A percentile compares a stretch with the other conserved stretches of the same genome.
Evolutionary conservation across 2,797 vertebrate genomes (phyloP).

Genomic region (Decapterus maruadsi): DNA sequence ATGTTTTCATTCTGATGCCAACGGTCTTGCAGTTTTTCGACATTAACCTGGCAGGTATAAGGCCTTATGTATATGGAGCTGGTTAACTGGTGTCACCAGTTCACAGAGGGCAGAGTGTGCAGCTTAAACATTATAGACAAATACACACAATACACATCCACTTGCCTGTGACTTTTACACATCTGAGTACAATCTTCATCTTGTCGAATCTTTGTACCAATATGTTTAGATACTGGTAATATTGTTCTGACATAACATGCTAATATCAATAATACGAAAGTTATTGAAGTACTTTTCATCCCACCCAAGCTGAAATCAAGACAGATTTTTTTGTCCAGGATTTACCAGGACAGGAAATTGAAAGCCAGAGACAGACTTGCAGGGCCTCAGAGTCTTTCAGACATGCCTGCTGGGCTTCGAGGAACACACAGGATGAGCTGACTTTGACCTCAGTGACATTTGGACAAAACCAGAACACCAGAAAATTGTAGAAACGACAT

Average conservation of each 20-base stretch:
- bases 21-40: constrained; percentile 49
- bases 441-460: constrained; percentile 55
- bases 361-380: constrained; percentile 60
- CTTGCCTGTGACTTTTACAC: not conserved
- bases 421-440: constrained; percentile 52
- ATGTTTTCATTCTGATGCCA: constrained; percentile 63
- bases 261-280: constrained; percentile 23
- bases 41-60: constrained; percentile 36
- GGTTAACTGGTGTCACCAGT: constrained; percentile 30
- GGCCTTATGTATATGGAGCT: constrained; percentile 31
- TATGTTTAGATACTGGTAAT: constrained; percentile 23
- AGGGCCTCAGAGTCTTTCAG: constrained; percentile 53
- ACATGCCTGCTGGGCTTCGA: constrained; percentile 62
- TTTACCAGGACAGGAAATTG: constrained; percentile 73
- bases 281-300: constrained; percentile 53
- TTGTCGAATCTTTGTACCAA: not conserved
- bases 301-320: constrained; percentile 59
- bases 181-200: not conserved
- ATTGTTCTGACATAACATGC: constrained; percentile 30
- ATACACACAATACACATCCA: not conserved
- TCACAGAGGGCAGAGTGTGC: constrained; percentile 29
- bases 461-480: constrained; percentile 17
- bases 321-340: constrained; percentile 45
- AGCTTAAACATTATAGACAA: constrained; percentile 29
- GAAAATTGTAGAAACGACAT: not conserved